Percentiles rank a stretch among this genome's conserved stretches.
These are phyloP conservation scores for Polyergus mexicanus DNA, from an alignment of 1,140 invertebrate species.

Conservation along the genomic window DNA sequence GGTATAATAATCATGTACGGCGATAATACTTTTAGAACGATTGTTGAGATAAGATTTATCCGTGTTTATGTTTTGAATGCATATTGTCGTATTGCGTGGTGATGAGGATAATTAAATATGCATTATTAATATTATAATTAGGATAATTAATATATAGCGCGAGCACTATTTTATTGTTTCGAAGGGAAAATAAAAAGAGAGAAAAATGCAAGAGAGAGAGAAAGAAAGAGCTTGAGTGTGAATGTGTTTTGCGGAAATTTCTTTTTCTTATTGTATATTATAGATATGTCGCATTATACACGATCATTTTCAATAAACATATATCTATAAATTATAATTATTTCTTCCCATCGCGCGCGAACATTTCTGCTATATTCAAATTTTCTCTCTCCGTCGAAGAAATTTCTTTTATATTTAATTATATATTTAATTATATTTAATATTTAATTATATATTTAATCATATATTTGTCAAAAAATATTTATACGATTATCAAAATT, in stretches of 20 bases:
- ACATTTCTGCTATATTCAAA: background rate
- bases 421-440: too few species aligned
- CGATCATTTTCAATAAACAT: slow-evolving; percentile 79
- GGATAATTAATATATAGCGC: slow-evolving; percentile 52
- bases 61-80: slow-evolving; percentile 52
- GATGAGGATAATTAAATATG: slow-evolving; percentile 48
- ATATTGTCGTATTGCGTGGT: slow-evolving; percentile 57
- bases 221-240: slow-evolving; percentile 66
- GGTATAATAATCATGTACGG: slow-evolving; percentile 44
- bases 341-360: background rate
- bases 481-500: background rate
- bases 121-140: slow-evolving; percentile 54
- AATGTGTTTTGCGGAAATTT: slow-evolving; percentile 68
- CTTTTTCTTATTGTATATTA: slow-evolving; percentile 77
- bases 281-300: slow-evolving; percentile 76
- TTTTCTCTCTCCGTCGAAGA: background rate
- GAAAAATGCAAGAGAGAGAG: slow-evolving; percentile 1
- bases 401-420: too few species aligned
- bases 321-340: slow-evolving; percentile 72
- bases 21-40: slow-evolving; percentile 68
- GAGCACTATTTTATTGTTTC: slow-evolving; percentile 46
- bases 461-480: too few species aligned
- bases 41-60: slow-evolving; percentile 69
- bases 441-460: too few species aligned
- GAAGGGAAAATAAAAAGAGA: background rate